Conservation (phyloP, 2,888 invertebrate genomes). For the Agrochola lychnidis region DNA sequence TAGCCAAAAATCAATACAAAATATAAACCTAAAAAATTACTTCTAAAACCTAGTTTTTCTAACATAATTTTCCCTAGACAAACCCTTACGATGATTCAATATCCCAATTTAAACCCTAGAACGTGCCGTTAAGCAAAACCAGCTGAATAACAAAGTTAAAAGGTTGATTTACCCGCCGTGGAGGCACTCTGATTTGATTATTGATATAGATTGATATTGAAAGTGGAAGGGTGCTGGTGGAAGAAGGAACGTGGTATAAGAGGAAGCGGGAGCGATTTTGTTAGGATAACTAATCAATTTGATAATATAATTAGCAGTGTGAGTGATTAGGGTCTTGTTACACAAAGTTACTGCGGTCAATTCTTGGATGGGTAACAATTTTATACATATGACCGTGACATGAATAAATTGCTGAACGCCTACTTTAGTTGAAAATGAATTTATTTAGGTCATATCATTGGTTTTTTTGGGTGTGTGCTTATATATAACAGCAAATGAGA, state of each 20-base stretch:
- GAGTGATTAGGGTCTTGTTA: conserved; percentile 2
- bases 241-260: conserved; percentile 56
- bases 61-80: not conserved
- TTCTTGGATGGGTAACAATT: not conserved
- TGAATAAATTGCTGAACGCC: not conserved
- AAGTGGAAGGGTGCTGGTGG: conserved; percentile 72
- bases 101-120: conserved; percentile 30
- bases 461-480: not conserved
- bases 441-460: not conserved
- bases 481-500: not conserved
- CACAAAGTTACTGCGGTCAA: not conserved
- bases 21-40: not conserved
- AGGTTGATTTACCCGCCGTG: conserved; percentile 69
- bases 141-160: conserved; percentile 68
- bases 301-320: conserved; percentile 6
- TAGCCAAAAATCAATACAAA: not conserved
- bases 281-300: not conserved
- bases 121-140: conserved; percentile 40
- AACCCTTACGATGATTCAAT: conserved; percentile 9
- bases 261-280: conserved; percentile 49
- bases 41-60: not conserved
- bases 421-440: not conserved
- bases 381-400: not conserved
- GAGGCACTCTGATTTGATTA: conserved; percentile 77
- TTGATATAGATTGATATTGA: conserved; percentile 83